phyloP scores from a whole-genome alignment of 1,140 invertebrate genomes.

The Dinothrombium tinctorium region DNA sequence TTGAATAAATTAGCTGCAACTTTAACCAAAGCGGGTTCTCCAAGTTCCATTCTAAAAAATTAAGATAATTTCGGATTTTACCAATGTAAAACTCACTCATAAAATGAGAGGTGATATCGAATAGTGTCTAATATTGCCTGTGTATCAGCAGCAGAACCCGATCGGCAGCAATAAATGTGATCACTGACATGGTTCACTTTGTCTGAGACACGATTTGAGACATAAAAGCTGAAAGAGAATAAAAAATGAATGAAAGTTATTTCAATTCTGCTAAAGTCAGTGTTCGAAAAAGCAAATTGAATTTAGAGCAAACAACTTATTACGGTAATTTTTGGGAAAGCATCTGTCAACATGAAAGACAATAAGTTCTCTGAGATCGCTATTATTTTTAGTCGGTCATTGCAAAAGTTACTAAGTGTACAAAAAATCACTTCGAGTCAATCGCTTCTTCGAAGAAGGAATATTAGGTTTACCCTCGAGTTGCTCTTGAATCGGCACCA shows the following conservation, averaged over 20 bases:
- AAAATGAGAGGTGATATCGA: constrained; percentile 62
- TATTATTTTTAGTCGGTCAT: no score
- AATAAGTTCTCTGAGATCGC: no score
- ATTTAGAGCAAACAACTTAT: no score
- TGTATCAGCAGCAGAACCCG: constrained; percentile 88
- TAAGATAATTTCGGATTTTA: constrained; percentile 11
- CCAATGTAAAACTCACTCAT: constrained; percentile 31
- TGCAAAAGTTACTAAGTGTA: constrained; percentile 4
- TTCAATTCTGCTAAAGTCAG: no score
- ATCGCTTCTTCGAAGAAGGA: constrained; percentile 5
- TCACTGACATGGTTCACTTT: constrained; percentile 86
- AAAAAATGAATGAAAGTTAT: constrained; percentile 10
- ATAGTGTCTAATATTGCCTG: constrained; percentile 90
- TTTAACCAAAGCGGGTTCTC: constrained; percentile 55
- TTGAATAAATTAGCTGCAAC: constrained; percentile 74
- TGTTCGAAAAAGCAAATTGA: no score
- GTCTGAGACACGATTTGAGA: constrained; percentile 82
- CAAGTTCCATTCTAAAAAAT: constrained; percentile 49
- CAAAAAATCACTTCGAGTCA: not conserved
- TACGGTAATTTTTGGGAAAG: no score
- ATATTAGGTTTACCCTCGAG: constrained; percentile 46
- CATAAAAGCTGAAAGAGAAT: constrained; percentile 41
- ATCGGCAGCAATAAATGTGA: constrained; percentile 85
- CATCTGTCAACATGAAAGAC: no score
- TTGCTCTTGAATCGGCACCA: constrained; percentile 88